Percentiles rank a stretch among this genome's conserved stretches.
phyloP scores from a whole-genome alignment of 2,888 invertebrate species.

The Melinaea marsaeus region DNA sequence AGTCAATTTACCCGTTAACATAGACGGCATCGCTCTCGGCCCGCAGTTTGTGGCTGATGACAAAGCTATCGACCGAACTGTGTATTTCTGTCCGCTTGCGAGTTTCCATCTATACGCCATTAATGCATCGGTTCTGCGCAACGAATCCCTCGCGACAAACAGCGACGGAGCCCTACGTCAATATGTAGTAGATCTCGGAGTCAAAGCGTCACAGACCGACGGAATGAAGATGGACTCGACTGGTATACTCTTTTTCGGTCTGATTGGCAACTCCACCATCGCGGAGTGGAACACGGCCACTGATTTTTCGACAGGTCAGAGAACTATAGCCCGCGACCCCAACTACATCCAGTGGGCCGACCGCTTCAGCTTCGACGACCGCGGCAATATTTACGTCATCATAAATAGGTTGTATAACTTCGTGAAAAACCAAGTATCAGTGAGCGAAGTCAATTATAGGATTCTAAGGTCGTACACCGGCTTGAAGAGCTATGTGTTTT shows the following conservation, averaged over 20 bases:
- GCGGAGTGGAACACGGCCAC: conserved; percentile 83
- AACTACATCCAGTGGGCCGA: conserved; percentile 85
- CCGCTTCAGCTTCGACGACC: conserved; percentile 82
- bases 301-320: conserved; percentile 78
- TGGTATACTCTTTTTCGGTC: conserved; percentile 83
- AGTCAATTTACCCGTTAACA: conserved; percentile 77
- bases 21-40: conserved; percentile 85
- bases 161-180: conserved; percentile 58
- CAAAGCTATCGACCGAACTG: conserved; percentile 63
- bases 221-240: conserved; percentile 86
- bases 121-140: conserved; percentile 78
- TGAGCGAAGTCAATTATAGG: conserved; percentile 81
- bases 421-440: conserved; percentile 78
- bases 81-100: conserved; percentile 84
- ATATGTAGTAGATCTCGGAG: conserved; percentile 78
- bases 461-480: conserved; percentile 80
- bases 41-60: conserved; percentile 70
- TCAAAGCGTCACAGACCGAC: conserved; percentile 82
- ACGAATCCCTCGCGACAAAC: conserved; percentile 63
- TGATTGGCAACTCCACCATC: conserved; percentile 82
- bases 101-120: conserved; percentile 83
- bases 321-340: conserved; percentile 81
- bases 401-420: conserved; percentile 84
- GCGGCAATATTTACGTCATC: conserved; percentile 81
- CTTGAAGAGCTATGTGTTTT: conserved; percentile 81